Evolutionary conservation across 2,888 invertebrate species (phyloP), one percentile per base, ranked within the genome.

Genomic region (Litoditis marina): DNA sequence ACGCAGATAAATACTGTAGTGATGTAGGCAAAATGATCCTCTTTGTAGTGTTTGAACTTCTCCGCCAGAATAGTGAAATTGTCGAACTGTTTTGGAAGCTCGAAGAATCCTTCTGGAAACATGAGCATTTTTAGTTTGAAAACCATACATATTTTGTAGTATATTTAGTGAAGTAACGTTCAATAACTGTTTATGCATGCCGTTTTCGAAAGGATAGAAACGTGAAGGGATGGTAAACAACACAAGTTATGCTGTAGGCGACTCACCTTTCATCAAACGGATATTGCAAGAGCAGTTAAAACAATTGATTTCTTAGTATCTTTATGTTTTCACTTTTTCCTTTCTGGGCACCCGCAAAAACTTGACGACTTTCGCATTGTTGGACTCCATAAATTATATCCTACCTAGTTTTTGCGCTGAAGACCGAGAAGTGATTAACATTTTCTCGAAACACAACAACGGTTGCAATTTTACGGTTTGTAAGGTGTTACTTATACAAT

Each of bases 1-100:
- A 86, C 86, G 63, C 84, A 84, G 50, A 84, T 84, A 81, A 87
- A 88, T 5, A 88, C 80, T 1, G 85, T 53, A 0, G 87, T 71
- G 8, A 87, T 86, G 79, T 86, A 87, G 6, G 78, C 64, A 59
- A 83, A 82, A 74, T 87, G 85, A 39, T 85, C 82, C 32, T 83
- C 73, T 67, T 86, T 84, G 75, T 87, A 87, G 8, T 80, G 76
- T 28, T 84, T 74, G 31, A 88, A 82, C 58, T 73, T 75, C 25
- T 73, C 78, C 16, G 81, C 80, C 22, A 81, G 57, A 36, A 69
- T 66, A 34, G 81, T 81, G 67, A 81, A 81, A 63, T 82, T 81
- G 63, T 82, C 81, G 65, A 81, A 81, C 50, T 81, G 80, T 31
- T 73, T 72, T 16, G 80, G 81, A 34, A 81, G 65, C 60, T 80